Base-by-base conservation (phyloP, 92 coral and sea anemone species). In the Porites cylindrica region DNA sequence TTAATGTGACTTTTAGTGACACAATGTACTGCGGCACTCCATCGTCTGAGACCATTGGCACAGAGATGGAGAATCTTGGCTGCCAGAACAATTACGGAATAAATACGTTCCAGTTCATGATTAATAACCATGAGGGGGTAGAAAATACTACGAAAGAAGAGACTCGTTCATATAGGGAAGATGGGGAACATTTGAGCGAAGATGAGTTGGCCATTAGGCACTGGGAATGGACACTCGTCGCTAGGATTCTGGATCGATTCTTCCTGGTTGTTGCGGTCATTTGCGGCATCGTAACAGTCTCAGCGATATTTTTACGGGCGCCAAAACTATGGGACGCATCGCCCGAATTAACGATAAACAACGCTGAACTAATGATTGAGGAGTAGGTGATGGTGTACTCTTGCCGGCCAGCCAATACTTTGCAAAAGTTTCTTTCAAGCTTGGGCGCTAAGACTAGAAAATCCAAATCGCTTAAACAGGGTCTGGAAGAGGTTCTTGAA, bases 141-240 rank as follows among this genome's bases (percentile, higher is more conserved):
- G 84, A 59, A 3, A 85, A 67, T 56, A 24, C 29, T 3, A 71
- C 60, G n/a, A 80, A 87, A 0, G 81, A 81, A 56, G 91, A 90
- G 51, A 63, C 66, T 38, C 79, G 85, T 20, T 72, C 77, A 0
- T 84, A 69, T 38, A 81, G 60, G 75, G 95, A 89, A 10, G 91
- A 90, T 19, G 82, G 53, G 9, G 92, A 81, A 17, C 78, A n/a
- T 50, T 50, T 90, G n/a, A 88, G 92, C 23, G 94, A 92, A 6
- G 90, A 89, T 11, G 98, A 95, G 72, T 80, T 85, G 66, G 91
- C 90, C 11, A 78, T 86, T 62, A 68, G 96, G 8, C 98, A 95
- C 63, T 88, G 91, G 90, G 94, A 95, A 78, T 95, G 98, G 98
- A 95, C 94, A 20, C 86, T 88, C 3, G 98, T 93, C 43, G 98